Evolutionary conservation across 1,140 invertebrate genomes (phyloP).

Genomic region (Meloidogyne chitwoodi): DNA sequence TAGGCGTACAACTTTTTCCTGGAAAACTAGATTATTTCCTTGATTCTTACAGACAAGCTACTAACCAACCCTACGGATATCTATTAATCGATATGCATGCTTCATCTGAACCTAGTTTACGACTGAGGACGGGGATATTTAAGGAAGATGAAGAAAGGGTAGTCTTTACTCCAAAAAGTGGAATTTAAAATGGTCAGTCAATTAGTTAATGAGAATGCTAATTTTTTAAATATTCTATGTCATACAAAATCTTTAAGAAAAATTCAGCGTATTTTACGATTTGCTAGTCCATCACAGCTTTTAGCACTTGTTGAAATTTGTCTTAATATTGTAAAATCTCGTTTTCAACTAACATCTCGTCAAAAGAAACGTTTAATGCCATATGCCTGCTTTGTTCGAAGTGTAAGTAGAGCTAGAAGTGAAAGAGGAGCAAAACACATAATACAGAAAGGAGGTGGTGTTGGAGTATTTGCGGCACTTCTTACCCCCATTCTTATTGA

Average conservation of each 20-base stretch:
- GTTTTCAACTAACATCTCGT: constrained; percentile 10
- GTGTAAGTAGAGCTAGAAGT: neutral
- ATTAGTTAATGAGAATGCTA: neutral
- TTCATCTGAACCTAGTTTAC: neutral
- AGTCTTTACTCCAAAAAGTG: constrained; percentile 7
- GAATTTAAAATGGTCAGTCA: neutral
- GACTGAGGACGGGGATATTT: constrained; percentile 8
- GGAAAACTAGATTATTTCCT: constrained; percentile 1
- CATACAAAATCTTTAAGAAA: constrained; percentile 5
- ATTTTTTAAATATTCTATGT: neutral
- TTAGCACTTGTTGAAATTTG: constrained; percentile 18
- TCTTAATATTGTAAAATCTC: constrained; percentile 18
- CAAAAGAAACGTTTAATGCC: constrained; percentile 21
- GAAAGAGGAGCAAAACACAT: constrained; percentile 12
- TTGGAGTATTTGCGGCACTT: neutral
- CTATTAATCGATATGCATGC: constrained; percentile 13
- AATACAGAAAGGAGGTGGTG: neutral
- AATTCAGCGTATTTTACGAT: neutral
- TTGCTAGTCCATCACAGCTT: constrained; percentile 1
- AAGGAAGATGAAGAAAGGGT: neutral
- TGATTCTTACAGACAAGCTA: constrained; percentile 7
- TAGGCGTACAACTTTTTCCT: constrained; percentile 8
- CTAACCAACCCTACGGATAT: constrained; percentile 2
- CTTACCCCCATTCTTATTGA: constrained; percentile 2
- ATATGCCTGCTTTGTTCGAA: constrained; percentile 20